phyloP scores from a whole-genome alignment of 2,888 invertebrate species.

The Blera fallax region DNA sequence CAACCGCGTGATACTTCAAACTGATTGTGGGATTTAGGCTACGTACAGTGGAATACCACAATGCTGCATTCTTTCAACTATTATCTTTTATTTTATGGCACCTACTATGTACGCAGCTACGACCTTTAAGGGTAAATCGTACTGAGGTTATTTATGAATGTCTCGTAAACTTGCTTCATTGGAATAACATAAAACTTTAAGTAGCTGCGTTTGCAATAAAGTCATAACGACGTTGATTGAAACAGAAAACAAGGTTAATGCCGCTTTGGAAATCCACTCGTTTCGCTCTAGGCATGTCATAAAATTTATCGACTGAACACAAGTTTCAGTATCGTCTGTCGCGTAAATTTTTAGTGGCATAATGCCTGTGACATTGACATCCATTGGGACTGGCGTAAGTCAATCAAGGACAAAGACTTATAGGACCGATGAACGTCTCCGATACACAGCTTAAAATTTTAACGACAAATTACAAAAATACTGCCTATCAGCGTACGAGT shows the following conservation, averaged over 20 bases:
- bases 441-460: no score
- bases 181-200: conserved; percentile 2
- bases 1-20: conserved; percentile 10
- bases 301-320: neutral
- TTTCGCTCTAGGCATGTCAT: neutral
- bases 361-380: no score
- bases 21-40: conserved; percentile 29
- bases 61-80: conserved; percentile 14
- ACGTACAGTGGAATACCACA: neutral
- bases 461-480: no score
- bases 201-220: neutral
- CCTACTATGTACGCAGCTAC: neutral
- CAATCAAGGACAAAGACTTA: no score
- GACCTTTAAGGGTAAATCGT: neutral
- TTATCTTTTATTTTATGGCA: neutral
- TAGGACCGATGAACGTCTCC: no score
- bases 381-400: no score
- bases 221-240: neutral
- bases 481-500: no score
- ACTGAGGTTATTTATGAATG: neutral
- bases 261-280: neutral
- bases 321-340: neutral
- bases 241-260: neutral
- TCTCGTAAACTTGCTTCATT: conserved; percentile 22
- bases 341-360: no score